Evolutionary conservation across 2,888 invertebrate genomes (phyloP).

Genomic region (Orthosia incerta): DNA sequence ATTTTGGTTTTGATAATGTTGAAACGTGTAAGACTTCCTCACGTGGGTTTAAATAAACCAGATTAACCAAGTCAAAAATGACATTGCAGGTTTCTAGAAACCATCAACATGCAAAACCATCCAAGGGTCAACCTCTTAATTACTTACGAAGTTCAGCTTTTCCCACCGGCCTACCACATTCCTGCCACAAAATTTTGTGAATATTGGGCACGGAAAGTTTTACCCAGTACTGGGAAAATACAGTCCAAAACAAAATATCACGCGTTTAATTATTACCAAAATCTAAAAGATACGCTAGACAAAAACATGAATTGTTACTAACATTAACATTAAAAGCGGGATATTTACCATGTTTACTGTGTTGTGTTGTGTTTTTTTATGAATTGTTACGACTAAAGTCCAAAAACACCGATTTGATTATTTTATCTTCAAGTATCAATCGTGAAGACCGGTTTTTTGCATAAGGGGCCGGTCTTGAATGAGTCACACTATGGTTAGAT

Average conservation of each 20-base stretch:
- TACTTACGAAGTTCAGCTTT: neutral
- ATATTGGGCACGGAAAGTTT: too few species aligned
- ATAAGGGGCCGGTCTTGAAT: conserved; percentile 3
- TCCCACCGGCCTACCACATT: neutral
- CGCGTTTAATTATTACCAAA: neutral
- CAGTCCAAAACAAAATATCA: neutral
- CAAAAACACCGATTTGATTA: conserved; percentile 11
- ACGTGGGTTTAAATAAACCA: neutral
- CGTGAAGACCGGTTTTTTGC: conserved; percentile 19
- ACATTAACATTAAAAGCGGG: too few species aligned
- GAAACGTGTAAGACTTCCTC: neutral
- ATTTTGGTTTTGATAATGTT: neutral
- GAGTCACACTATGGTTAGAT: conserved; percentile 8
- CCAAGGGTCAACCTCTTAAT: too few species aligned
- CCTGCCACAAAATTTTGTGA: neutral
- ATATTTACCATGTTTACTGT: too few species aligned
- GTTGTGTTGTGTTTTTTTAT: too few species aligned
- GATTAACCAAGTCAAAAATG: neutral
- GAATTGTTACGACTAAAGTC: conserved; percentile 10
- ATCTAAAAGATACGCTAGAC: neutral
- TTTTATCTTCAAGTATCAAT: conserved; percentile 24
- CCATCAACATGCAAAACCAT: too few species aligned
- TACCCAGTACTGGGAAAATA: too few species aligned
- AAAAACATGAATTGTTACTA: conserved; percentile 3
- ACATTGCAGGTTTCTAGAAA: neutral